Evolutionary conservation across 2,888 invertebrate species (phyloP).

Genomic region (Drosophila lacicola): DNA sequence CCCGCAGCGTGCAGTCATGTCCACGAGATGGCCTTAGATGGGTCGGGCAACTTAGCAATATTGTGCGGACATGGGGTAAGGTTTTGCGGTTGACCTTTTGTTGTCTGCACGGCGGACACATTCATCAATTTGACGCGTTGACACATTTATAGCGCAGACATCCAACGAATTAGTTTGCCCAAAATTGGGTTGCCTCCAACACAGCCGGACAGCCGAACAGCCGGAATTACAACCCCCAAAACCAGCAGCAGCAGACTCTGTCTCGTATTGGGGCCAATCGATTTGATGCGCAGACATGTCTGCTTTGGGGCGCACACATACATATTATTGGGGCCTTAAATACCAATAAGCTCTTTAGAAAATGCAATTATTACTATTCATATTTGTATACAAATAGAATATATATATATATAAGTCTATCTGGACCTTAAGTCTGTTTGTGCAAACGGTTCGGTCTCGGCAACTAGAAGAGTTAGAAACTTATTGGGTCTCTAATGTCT

Average conservation of each 20-base stretch:
- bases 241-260: not conserved
- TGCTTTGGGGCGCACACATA: constrained; percentile 1
- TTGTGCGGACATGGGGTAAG: not conserved
- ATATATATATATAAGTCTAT: no score
- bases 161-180: constrained; percentile 51
- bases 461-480: no score
- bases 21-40: not conserved
- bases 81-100: constrained; percentile 50
- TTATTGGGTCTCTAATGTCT: no score
- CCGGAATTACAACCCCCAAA: not conserved
- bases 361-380: no score
- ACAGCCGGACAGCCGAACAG: not conserved
- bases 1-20: constrained; percentile 21
- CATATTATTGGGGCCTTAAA: no score
- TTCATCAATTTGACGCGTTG: constrained; percentile 75
- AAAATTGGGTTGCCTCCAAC: constrained; percentile 35
- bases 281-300: constrained; percentile 56
- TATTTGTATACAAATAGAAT: no score
- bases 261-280: constrained; percentile 15
- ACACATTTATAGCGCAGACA: constrained; percentile 69
- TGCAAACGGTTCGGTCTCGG: no score
- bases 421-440: no score
- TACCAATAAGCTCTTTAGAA: no score
- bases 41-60: constrained; percentile 1
- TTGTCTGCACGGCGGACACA: constrained; percentile 27